Evolutionary conservation across 2,113 vertebrate species (phyloP), one percentile per base, ranked within the genome.

Genomic region (Lepisosteus oculatus): DNA sequence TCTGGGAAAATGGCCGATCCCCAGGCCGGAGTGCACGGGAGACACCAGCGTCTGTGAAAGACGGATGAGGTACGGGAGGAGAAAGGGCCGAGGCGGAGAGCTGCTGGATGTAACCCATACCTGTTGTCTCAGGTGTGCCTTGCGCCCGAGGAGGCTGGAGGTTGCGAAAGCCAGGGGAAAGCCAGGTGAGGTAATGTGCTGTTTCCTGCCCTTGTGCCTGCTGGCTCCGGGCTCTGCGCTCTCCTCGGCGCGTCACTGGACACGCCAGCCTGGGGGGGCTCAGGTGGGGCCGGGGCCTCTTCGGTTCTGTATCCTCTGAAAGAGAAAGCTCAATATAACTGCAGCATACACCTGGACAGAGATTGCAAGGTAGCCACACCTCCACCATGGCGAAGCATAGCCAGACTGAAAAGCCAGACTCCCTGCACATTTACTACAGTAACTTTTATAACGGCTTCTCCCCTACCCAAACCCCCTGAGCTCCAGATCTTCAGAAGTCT

Each of bases 201-300:
- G 87, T 88, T 88, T 90, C 85, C 90, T 88, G 76, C 72, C 17
- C 55, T 70, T 81, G 75, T 81, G 83, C 83, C 80, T 79, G 76
- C 67, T 84, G 74, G 84, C 87, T 89, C 70, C 79, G 82, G 90
- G 90, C 87, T 54, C 71, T 79, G 81, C 78, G 87, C 29, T 51
- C 5, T 51, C 5, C 47, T 51, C 47, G 5, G 47, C 47, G 5
- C 47, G 47, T 51, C 47, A 51, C 47, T 51, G 47, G 47, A 51
- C 61, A 65, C 61, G n/a, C 17, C 55, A 7, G 11, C 29, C 29
- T 29, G 29, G 29, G 29, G 29, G 29, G 29, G 29, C 29, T 29
- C 1, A 29, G 29, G 29, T 29, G 29, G 29, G 29, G 29, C 29
- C 29, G 29, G 29, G 29, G 29, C 29, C 29, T 29, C 29, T 29